A percentile compares a stretch with the other conserved stretches of the same genome.
phyloP scores from a whole-genome alignment of 1,140 invertebrate species.

The Orussus abietinus region DNA sequence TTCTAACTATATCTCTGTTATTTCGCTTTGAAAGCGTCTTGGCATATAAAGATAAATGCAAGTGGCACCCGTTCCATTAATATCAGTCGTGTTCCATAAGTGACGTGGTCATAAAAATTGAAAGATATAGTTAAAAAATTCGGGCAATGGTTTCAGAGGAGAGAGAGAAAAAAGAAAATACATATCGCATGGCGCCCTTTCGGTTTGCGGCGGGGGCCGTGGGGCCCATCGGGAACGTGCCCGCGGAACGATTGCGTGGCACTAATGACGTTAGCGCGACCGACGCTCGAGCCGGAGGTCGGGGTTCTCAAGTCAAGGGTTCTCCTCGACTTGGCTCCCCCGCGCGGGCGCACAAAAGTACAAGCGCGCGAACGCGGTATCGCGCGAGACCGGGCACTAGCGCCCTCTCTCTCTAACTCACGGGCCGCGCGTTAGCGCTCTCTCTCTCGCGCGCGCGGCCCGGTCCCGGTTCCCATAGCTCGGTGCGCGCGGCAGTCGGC shows the following conservation, averaged over 20 bases:
- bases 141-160: no score
- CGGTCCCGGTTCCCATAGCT: neutral
- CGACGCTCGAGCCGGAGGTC: conserved; percentile 15
- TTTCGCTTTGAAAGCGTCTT: no score
- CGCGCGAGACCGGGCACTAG: neutral
- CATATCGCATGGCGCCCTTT: no score
- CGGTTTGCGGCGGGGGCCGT: neutral
- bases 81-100: no score
- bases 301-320: no score
- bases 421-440: conserved; percentile 13
- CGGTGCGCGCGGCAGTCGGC: neutral
- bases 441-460: neutral
- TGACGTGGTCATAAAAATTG: no score
- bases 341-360: conserved; percentile 16
- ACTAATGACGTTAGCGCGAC: conserved; percentile 34
- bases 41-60: no score
- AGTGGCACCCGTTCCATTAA: no score
- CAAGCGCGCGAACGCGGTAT: conserved; percentile 8
- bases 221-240: conserved; percentile 24
- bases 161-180: no score
- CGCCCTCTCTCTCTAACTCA: conserved; percentile 19
- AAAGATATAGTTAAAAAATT: no score
- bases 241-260: conserved; percentile 26
- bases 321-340: conserved; percentile 26
- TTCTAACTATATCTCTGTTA: no score